Evolutionary conservation across 2,113 vertebrate species (phyloP), one percentile per base, ranked within the genome.

Genomic region (Marmota flaviventris): DNA sequence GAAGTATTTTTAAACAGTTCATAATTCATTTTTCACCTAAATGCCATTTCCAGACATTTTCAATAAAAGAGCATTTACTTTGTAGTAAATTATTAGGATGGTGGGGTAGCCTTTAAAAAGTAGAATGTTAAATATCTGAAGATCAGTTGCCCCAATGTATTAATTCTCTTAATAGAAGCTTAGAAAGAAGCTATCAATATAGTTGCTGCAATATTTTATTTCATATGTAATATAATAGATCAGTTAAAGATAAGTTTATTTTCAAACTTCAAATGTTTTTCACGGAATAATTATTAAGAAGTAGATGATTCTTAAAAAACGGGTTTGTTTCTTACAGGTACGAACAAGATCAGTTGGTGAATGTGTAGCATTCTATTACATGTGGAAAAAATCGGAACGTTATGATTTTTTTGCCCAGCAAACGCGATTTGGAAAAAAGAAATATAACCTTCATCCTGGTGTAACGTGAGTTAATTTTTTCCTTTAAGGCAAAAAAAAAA

Each of bases 361-460:
- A 97, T 99, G 99, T 98, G 99, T 99, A 97, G 99, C 99, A 34
- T 99, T 99, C 98, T 99, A 99, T 98, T 99, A 99, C 98, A 99
- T 99, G 99, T 99, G 99, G 99, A 99, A 99, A 98, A 99, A 99
- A 97, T 99, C 99, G 2, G 99, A 99, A 98, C 99, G 99, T 98
- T 99, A 99, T 37, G 99, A 99, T 99, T 99, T 99, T 99, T 99
- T 99, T 98, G 99, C 99, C 96, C 99, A 99, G 98, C 99, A 99
- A 98, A 99, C 99, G 8, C 99, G 99, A 70, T 99, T 99, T 95
- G 99, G 99, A 94, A 99, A 99, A 99, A 99, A 99, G 99, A 99
- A 99, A 98, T 99, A 99, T 97, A 99, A 99, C 97, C 99, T 99
- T 96, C 99, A 99, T 95, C 99, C 99, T 4, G 99, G 99, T 97